Conservation (phyloP, 2,888 invertebrate genomes). For the Tetragonula carbonaria region DNA sequence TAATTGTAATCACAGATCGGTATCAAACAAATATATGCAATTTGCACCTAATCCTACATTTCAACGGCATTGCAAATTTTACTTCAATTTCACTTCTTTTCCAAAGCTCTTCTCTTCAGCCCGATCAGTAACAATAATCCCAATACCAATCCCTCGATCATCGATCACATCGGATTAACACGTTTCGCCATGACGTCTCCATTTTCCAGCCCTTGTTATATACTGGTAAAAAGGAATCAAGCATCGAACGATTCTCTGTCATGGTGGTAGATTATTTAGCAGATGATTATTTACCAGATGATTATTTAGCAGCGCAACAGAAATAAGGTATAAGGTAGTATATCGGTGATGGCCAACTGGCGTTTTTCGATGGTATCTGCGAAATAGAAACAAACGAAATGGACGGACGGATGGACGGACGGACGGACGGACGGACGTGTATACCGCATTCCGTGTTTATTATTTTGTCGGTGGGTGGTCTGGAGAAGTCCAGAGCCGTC, state of each 20-base stretch:
- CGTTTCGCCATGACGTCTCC: not conserved
- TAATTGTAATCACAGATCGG: no score
- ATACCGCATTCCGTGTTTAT: conserved; percentile 78
- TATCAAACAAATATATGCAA: no score
- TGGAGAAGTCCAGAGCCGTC: conserved; percentile 76
- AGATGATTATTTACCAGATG: conserved; percentile 2
- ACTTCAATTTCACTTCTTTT: no score
- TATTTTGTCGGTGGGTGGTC: conserved; percentile 82
- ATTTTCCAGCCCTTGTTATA: not conserved
- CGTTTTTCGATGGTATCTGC: conserved; percentile 71
- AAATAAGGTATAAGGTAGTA: conserved; percentile 19
- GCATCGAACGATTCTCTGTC: not conserved
- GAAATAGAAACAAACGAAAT: conserved; percentile 72
- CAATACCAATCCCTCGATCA: not conserved
- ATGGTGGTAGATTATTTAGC: not conserved
- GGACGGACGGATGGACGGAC: conserved; percentile 50
- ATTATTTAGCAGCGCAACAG: conserved; percentile 3
- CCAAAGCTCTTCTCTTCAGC: not conserved
- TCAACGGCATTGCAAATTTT: not conserved
- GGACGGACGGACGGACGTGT: conserved; percentile 66
- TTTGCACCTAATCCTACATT: no score
- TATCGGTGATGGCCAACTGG: conserved; percentile 60
- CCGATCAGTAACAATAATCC: not conserved
- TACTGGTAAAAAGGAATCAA: not conserved
- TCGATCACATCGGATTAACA: conserved; percentile 4